Evolutionary conservation across 1,140 invertebrate genomes (phyloP).

Genomic region (Anagrus nilaparvatae): DNA sequence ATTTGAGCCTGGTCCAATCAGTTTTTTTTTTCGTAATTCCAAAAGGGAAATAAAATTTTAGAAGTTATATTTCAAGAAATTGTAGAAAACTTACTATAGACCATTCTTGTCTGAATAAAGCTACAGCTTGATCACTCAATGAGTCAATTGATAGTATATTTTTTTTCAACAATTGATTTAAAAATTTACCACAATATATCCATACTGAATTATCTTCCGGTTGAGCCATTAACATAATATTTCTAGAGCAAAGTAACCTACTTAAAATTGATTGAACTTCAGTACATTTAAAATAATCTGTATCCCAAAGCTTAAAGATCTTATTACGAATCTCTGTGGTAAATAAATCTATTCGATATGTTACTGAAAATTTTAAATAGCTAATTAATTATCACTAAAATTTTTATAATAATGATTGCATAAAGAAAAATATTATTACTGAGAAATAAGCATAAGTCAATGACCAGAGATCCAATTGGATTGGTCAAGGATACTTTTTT

Average conservation of each 20-base stretch:
- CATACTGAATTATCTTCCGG: slow-evolving; percentile 24
- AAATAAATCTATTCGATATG: slow-evolving; percentile 28
- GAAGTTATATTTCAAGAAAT: too few species aligned
- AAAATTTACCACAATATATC: slow-evolving; percentile 27
- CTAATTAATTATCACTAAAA: slow-evolving; percentile 7
- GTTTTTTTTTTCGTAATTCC: neutral
- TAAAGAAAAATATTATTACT: slow-evolving; percentile 19
- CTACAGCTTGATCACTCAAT: slow-evolving; percentile 38
- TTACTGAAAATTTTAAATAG: slow-evolving; percentile 21
- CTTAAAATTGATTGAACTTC: slow-evolving; percentile 24
- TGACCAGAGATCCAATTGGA: slow-evolving; percentile 26
- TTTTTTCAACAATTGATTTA: slow-evolving; percentile 29
- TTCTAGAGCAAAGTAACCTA: slow-evolving; percentile 36
- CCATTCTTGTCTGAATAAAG: slow-evolving; percentile 40
- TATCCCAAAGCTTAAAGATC: slow-evolving; percentile 36
- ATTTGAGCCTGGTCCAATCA: neutral
- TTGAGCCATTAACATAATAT: slow-evolving; percentile 35
- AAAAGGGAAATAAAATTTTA: neutral
- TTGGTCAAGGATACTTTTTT: slow-evolving; percentile 23
- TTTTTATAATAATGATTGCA: slow-evolving; percentile 3
- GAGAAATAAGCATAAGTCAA: slow-evolving; percentile 33
- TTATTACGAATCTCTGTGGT: slow-evolving; percentile 24
- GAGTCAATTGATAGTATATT: slow-evolving; percentile 32
- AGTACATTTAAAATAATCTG: slow-evolving; percentile 16
- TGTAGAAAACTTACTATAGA: slow-evolving; percentile 34